Evolutionary conservation across 2,113 vertebrate species (phyloP).

Genomic region (Phalacrocorax aristotelis): DNA sequence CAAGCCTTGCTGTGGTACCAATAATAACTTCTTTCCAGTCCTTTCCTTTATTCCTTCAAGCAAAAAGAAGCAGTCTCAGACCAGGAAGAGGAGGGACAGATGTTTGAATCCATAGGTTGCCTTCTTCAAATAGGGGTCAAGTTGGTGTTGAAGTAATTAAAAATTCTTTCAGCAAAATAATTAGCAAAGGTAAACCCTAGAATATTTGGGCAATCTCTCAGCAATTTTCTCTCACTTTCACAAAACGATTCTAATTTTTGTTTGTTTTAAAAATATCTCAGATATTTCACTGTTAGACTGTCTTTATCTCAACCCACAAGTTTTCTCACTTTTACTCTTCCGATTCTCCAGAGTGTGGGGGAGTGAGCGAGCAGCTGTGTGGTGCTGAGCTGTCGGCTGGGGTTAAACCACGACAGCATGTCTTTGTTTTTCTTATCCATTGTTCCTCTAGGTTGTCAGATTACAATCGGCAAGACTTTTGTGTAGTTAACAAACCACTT

Average conservation of each 20-base stretch:
- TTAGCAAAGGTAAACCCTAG: not conserved
- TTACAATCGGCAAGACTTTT: not conserved
- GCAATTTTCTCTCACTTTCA: not conserved
- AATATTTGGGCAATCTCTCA: not conserved
- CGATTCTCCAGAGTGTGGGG: too few relatives aligned
- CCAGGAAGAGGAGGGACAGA: not conserved
- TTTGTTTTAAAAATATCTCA: not conserved
- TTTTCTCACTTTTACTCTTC: too few relatives aligned
- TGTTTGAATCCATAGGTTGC: not conserved
- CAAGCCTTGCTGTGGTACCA: not conserved
- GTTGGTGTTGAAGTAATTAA: not conserved
- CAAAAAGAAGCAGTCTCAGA: not conserved
- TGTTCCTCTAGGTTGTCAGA: not conserved
- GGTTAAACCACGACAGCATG: not conserved
- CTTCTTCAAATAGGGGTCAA: not conserved
- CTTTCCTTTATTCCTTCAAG: not conserved
- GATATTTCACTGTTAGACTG: too few relatives aligned
- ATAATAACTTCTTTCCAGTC: not conserved
- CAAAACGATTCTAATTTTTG: not conserved
- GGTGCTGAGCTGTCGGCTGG: too few relatives aligned
- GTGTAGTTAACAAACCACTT: not conserved
- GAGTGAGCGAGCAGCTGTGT: too few relatives aligned
- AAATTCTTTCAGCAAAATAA: not conserved
- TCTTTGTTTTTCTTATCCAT: not conserved
- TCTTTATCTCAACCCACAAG: too few relatives aligned